Evolutionary conservation across 1,140 invertebrate genomes (phyloP).

Genomic region (Drosophila nannoptera): DNA sequence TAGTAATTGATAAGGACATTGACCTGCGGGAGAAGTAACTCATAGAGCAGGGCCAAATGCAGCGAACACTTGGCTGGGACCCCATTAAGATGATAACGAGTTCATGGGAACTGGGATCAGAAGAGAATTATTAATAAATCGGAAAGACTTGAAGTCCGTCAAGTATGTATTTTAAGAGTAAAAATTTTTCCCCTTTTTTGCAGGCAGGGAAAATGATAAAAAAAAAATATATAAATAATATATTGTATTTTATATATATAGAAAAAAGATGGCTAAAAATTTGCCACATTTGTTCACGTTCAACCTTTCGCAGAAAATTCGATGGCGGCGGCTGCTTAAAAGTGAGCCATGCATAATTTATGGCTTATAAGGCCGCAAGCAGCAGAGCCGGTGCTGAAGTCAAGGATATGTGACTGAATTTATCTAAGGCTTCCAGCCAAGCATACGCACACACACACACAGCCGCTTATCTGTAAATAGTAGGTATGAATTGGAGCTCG

Average conservation of each 20-base stretch:
- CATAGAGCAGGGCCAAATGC: no score
- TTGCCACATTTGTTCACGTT: constrained; percentile 32
- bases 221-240: no score
- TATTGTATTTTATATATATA: no score
- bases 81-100: no score
- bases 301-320: constrained; percentile 30
- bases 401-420: constrained; percentile 66
- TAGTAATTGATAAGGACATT: no score
- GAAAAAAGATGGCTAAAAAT: constrained; percentile 4
- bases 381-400: constrained; percentile 7
- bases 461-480: background rate
- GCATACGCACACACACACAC: constrained; percentile 32
- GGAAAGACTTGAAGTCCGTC: no score
- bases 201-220: constrained; percentile 1
- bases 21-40: no score
- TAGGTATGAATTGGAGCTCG: constrained; percentile 13
- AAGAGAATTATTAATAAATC: no score
- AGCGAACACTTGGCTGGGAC: no score
- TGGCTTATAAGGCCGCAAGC: constrained; percentile 46
- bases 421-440: constrained; percentile 66
- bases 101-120: no score
- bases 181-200: no score
- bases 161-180: no score
- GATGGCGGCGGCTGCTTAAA: constrained; percentile 51
- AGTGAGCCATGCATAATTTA: constrained; percentile 74